These are phyloP conservation scores for Euwallacea fornicatus DNA, from an alignment of 1,140 invertebrate species.

Conservation along the genomic window DNA sequence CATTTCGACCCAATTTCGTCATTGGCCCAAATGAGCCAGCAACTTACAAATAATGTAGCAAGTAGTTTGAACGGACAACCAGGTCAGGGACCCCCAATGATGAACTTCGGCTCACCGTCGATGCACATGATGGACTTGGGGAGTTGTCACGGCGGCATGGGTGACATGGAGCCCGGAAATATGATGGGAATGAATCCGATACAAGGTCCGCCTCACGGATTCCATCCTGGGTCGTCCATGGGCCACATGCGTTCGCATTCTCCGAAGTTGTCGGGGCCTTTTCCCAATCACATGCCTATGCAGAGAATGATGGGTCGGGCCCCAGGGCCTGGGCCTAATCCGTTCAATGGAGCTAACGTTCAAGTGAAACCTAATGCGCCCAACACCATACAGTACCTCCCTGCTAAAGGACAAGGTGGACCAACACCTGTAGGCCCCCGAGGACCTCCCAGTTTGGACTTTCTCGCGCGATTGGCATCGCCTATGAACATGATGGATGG, in stretches of 20 bases:
- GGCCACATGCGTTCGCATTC: constrained; percentile 54
- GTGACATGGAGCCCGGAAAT: constrained; percentile 50
- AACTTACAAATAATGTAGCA: constrained; percentile 75
- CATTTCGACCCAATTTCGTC: constrained; percentile 92
- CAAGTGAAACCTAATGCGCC: constrained; percentile 95
- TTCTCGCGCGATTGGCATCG: constrained; percentile 85
- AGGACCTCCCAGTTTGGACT: constrained; percentile 88
- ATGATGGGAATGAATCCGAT: constrained; percentile 52
- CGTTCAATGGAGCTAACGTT: constrained; percentile 81
- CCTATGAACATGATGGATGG: constrained; percentile 70
- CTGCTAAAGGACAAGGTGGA: constrained; percentile 78
- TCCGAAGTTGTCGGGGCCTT: constrained; percentile 55
- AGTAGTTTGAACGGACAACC: constrained; percentile 57
- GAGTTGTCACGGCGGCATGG: constrained; percentile 52
- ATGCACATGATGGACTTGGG: constrained; percentile 60
- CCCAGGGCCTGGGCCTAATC: constrained; percentile 63
- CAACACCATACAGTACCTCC: constrained; percentile 97
- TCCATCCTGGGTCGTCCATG: constrained; percentile 54
- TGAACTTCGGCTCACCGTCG: constrained; percentile 60
- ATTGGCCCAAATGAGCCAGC: constrained; percentile 91
- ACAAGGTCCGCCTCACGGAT: constrained; percentile 52
- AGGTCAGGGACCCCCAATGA: constrained; percentile 61
- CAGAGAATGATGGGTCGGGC: constrained; percentile 58
- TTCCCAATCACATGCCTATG: constrained; percentile 53
- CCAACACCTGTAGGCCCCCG: constrained; percentile 63